Base-by-base conservation (phyloP, 2,888 invertebrate species). In the Pedicia rivosa region DNA sequence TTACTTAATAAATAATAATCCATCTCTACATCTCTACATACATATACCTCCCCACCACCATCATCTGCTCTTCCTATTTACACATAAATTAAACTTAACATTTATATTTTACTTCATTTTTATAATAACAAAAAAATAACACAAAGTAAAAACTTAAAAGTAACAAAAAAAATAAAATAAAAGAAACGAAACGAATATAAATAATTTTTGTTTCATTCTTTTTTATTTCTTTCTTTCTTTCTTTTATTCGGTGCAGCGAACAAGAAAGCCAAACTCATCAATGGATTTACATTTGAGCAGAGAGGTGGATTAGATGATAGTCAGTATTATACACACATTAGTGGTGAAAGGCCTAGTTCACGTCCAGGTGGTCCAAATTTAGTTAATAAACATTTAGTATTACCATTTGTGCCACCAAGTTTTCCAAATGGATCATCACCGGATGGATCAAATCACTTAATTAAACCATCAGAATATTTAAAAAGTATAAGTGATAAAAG, bases 391-490 rank as follows among this genome's bases (percentile, higher is more conserved):
- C 86, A 86, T 60, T 71, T 84, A 56, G 84, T 76, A 47, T 66
- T 87, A 47, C 84, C 90, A 45, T 90, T 91, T 67, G 78, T 91
- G 54, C 90, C 88, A 42, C 90, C 91, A 40, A 81, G 83, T 62
- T 91, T 91, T 65, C 80, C 82, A 38, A 70, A 73, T 55, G 64
- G 66, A 40, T 59, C 60, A 27, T 53, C 56, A 16, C 66, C 68
- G 44, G 72, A 76, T 59, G 78, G 80, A 53, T 74, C 81, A 41
- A 80, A 87, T 62, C 75, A 80, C 42, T 72, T 91, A 47, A 86
- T 91, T 57, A 90, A 90, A 55, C 91, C 90, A 38, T 88, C 87
- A 43, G 90, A 91, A 64, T 91, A 90, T 61, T 65, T 91, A 49
- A 76, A 77, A 55, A 86, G 86, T 55, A 83, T 90, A 62, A 80